A percentile compares a stretch with the other conserved stretches of the same genome.
These are phyloP conservation scores for Oplegnathus fasciatus DNA, from an alignment of 2,113 vertebrate species.

Conservation along the genomic window DNA sequence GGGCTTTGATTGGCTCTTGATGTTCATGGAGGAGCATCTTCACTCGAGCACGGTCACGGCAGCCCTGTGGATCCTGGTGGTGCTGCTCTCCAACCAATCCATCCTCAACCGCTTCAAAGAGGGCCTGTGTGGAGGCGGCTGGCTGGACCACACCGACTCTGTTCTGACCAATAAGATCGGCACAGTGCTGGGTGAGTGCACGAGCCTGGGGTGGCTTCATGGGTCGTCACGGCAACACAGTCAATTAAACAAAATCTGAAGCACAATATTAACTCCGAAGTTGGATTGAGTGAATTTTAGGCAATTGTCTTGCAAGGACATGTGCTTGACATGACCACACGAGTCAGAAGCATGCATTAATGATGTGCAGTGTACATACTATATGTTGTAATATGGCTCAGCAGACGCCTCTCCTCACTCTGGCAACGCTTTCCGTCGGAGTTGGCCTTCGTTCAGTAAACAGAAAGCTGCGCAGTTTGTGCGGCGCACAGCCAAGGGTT, in stretches of 20 bases:
- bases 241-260: background rate
- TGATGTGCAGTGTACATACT: constrained; percentile 45
- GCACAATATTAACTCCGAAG: background rate
- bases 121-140: constrained; percentile 94
- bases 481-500: constrained; percentile 75
- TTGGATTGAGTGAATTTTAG: background rate
- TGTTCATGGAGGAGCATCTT: constrained; percentile 98
- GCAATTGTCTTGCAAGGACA: too few relatives aligned
- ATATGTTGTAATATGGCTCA: constrained; percentile 64
- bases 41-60: constrained; percentile 95
- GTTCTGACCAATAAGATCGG: constrained; percentile 98
- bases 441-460: constrained; percentile 77
- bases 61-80: constrained; percentile 94
- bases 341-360: background rate
- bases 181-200: constrained; percentile 92
- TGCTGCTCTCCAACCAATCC: constrained; percentile 93
- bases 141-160: constrained; percentile 98
- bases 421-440: constrained; percentile 67
- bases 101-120: constrained; percentile 96
- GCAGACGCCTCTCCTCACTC: constrained; percentile 72
- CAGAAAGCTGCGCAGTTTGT: constrained; percentile 76
- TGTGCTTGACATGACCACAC: background rate
- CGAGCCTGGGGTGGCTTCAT: background rate
- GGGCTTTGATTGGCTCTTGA: constrained; percentile 97
- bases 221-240: background rate